Base-by-base conservation (phyloP, 1,140 invertebrate genomes). In the Drosophila arizonae region DNA sequence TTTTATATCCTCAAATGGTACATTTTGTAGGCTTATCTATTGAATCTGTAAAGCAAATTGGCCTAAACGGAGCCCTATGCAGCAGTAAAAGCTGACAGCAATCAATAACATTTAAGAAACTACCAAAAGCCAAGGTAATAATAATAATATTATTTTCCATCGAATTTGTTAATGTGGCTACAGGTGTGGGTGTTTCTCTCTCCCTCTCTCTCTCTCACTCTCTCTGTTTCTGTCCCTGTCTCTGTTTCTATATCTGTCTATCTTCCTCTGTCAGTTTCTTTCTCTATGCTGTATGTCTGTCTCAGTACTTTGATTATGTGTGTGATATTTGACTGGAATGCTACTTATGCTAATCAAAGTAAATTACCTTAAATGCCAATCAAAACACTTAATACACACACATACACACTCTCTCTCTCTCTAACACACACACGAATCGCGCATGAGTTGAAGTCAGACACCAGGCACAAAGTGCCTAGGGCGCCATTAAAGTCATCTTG, bases 301-400 rank as follows among this genome's bases (percentile, higher is more conserved):
- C 6, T 30, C 6, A 33, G 26, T 45, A 28, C 30, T 54, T 33
- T 36, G n/a, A 30, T 39, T 39, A 15, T 52, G 33, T 41, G 54
- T 56, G 17, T 56, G 15, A 4, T 10, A 9, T 10, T n/a, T 4
- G 55, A 11, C 13, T 55, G 43, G 43, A 28, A 48, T 50, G 52
- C 10, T 39, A 39, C 11, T 39, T 45, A 65, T 50, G 64, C 64
- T 51, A 67, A 66, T 66, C 64, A 66, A 56, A 50, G 54, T 39
- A 57, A 67, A 67, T 67, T 67, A 58, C 64, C 55, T 51, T 58
- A 33, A 67, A 67, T 68, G 55, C 55, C 65, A 68, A 68, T 68
- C 65, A 60, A 33, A 28, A 24, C n/a, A 30, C 15, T 39, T 39
- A 39, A 10, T 8, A 54, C 26, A 28, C 9, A 21, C 6, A 48